Evolutionary conservation across 2,797 vertebrate species (phyloP).

Genomic region (Pangasius larnaudii): DNA sequence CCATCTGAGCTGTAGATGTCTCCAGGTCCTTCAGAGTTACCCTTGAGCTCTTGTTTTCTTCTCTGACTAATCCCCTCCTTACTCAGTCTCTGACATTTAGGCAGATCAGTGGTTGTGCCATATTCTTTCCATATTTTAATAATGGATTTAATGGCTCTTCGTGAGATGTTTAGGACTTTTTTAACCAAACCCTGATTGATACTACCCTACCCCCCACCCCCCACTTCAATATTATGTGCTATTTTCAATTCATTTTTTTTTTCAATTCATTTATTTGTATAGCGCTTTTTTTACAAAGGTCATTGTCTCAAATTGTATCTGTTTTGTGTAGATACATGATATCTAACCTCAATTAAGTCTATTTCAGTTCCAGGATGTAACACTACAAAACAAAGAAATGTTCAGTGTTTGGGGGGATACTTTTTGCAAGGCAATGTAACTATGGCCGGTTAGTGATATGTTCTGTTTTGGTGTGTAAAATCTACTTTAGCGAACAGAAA

Average conservation of each 20-base stretch:
- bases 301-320: too few relatives aligned
- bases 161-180: not conserved
- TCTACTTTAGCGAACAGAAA: slow-evolving; percentile 2
- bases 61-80: not conserved
- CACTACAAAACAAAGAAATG: not conserved
- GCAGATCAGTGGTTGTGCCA: not conserved
- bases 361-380: not conserved
- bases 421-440: not conserved
- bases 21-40: not conserved
- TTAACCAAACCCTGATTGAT: not conserved
- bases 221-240: not conserved
- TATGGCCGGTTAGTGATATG: not conserved
- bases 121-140: not conserved
- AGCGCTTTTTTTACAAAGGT: too few relatives aligned
- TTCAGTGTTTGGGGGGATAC: not conserved
- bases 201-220: not conserved
- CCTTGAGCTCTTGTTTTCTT: not conserved
- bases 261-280: too few relatives aligned
- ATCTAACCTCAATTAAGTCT: not conserved
- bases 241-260: too few relatives aligned
- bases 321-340: not conserved
- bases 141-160: not conserved
- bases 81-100: not conserved
- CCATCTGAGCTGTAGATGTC: not conserved
- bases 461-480: not conserved